A percentile compares a stretch with the other conserved stretches of the same genome.
phyloP scores from a whole-genome alignment of 2,797 vertebrate genomes.

The Pempheris klunzingeri region DNA sequence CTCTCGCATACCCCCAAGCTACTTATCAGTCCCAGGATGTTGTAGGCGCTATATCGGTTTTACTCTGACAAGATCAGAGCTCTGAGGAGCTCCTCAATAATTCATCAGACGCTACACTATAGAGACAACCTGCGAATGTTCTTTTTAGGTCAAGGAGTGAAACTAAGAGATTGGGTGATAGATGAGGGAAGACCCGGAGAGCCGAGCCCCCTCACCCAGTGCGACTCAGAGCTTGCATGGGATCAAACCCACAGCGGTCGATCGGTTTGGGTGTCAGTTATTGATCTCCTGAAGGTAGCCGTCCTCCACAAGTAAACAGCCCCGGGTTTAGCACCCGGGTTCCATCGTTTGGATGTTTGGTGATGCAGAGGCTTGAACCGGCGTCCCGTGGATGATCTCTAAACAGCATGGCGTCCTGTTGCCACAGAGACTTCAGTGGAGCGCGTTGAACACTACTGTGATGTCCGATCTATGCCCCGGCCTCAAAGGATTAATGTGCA shows the following conservation, averaged over 20 bases:
- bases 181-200: slow-evolving; percentile 51
- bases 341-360: slow-evolving; percentile 6
- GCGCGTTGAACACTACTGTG: background rate
- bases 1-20: slow-evolving; percentile 49
- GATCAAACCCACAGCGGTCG: slow-evolving; percentile 27
- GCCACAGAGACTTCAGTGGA: background rate
- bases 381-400: slow-evolving; percentile 6
- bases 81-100: slow-evolving; percentile 71
- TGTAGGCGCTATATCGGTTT: slow-evolving; percentile 58
- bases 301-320: slow-evolving; percentile 24
- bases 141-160: slow-evolving; percentile 46
- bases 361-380: slow-evolving; percentile 1
- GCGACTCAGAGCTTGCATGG: slow-evolving; percentile 6
- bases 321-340: background rate
- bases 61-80: slow-evolving; percentile 73
- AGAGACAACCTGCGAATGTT: slow-evolving; percentile 61
- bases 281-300: slow-evolving; percentile 31
- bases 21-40: slow-evolving; percentile 68
- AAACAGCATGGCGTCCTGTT: background rate
- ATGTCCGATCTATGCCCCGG: background rate
- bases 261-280: slow-evolving; percentile 45
- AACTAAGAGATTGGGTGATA: slow-evolving; percentile 50
- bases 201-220: background rate
- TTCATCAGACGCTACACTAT: slow-evolving; percentile 60
- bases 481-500: background rate